Evolutionary conservation across 2,113 vertebrate genomes (phyloP).

Genomic region (Monopterus albus): DNA sequence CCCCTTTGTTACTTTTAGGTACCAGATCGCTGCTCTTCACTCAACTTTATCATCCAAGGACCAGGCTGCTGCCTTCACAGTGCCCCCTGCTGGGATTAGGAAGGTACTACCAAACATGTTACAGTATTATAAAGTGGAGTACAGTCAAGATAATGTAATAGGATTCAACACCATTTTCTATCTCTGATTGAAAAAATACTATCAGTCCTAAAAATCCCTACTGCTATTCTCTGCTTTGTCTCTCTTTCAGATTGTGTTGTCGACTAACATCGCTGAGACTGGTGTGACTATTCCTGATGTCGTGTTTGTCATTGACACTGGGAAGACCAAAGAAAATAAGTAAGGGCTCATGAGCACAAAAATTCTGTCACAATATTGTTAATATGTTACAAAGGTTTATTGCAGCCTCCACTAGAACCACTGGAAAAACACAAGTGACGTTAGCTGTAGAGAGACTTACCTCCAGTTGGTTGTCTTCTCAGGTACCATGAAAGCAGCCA

Average conservation of each 20-base stretch:
- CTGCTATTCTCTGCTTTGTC: background rate
- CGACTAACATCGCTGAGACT: slow-evolving; percentile 98
- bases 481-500: slow-evolving; percentile 98
- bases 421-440: background rate
- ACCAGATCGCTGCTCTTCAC: slow-evolving; percentile 91
- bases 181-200: background rate
- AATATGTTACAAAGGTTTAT: no score
- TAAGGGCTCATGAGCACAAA: slow-evolving; percentile 68
- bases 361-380: no score
- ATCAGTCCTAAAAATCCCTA: background rate
- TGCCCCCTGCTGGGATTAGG: slow-evolving; percentile 90
- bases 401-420: no score
- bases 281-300: slow-evolving; percentile 98
- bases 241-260: slow-evolving; percentile 92
- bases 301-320: slow-evolving; percentile 95
- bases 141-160: no score
- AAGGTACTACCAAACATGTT: slow-evolving; percentile 85
- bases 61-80: slow-evolving; percentile 91
- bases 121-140: background rate
- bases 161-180: no score
- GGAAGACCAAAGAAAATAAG: slow-evolving; percentile 98
- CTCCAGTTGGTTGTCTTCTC: background rate
- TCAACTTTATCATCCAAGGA: slow-evolving; percentile 96
- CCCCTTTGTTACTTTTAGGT: slow-evolving; percentile 75
- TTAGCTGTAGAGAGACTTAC: background rate